Percentiles rank a stretch among this genome's conserved stretches.
These are phyloP conservation scores for Nymphalis io DNA, from an alignment of 1,140 invertebrate genomes.

Conservation along the genomic window DNA sequence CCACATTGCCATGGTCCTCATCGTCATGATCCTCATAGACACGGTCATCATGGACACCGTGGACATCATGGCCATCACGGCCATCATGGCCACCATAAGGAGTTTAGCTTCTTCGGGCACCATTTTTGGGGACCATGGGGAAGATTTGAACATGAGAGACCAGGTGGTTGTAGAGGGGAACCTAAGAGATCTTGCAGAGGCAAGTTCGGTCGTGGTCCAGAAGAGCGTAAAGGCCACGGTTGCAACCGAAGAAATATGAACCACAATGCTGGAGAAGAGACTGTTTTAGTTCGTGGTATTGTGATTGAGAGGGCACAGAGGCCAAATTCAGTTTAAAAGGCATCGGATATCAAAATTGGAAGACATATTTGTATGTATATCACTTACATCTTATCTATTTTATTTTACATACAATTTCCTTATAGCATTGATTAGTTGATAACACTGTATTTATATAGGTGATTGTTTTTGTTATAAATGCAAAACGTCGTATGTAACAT, in stretches of 20 bases:
- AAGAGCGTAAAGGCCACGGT: constrained; percentile 3
- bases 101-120: constrained; percentile 8
- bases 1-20: constrained; percentile 14
- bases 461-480: too few species aligned
- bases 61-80: constrained; percentile 22
- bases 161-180: background rate
- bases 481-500: too few species aligned
- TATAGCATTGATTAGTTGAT: too few species aligned
- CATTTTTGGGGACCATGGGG: constrained; percentile 3
- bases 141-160: constrained; percentile 17
- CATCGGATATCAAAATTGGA: background rate
- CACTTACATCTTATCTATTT: background rate
- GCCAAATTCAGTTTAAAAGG: constrained; percentile 20
- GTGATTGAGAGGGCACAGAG: constrained; percentile 22
- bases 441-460: too few species aligned
- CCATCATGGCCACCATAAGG: constrained; percentile 15
- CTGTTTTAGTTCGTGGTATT: constrained; percentile 33
- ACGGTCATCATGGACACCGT: constrained; percentile 9
- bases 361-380: background rate
- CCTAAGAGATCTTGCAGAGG: background rate
- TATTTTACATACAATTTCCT: background rate
- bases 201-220: background rate
- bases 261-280: constrained; percentile 21
- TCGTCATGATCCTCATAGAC: background rate
- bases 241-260: constrained; percentile 3